Conservation (phyloP, 2,888 invertebrate genomes). For the Acleris literana region DNA sequence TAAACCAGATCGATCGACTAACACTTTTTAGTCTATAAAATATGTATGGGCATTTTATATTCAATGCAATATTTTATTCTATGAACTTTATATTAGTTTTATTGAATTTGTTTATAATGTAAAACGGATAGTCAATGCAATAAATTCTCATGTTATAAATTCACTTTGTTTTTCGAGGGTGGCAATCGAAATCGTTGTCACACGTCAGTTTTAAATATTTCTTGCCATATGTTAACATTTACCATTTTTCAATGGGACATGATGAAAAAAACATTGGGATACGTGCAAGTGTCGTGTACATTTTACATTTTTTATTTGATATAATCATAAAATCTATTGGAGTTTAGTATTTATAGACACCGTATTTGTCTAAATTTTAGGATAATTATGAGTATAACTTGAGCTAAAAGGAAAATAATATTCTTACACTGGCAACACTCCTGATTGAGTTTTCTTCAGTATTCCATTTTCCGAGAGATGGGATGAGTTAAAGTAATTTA, state of each 20-base stretch:
- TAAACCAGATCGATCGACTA: no score
- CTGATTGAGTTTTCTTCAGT: conserved; percentile 19
- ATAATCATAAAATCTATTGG: no score
- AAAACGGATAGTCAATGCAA: neutral
- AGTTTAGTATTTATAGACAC: no score
- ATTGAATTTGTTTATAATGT: neutral
- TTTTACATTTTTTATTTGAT: no score
- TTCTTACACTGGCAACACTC: conserved; percentile 9
- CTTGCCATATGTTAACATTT: conserved; percentile 30
- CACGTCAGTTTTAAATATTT: conserved; percentile 39
- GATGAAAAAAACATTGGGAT: neutral
- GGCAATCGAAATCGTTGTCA: conserved; percentile 33
- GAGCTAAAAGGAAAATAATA: no score
- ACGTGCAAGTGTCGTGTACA: no score
- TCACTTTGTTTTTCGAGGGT: conserved; percentile 4
- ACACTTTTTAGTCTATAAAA: no score
- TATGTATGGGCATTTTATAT: no score
- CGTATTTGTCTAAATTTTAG: no score
- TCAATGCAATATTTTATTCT: no score
- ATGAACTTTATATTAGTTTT: no score
- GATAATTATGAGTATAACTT: no score
- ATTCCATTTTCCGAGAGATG: conserved; percentile 32
- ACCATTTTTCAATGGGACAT: neutral
- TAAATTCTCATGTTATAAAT: neutral
- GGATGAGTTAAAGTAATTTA: conserved; percentile 13